Conservation (phyloP, 2,888 invertebrate species). For the Leptinotarsa tumamoca region DNA sequence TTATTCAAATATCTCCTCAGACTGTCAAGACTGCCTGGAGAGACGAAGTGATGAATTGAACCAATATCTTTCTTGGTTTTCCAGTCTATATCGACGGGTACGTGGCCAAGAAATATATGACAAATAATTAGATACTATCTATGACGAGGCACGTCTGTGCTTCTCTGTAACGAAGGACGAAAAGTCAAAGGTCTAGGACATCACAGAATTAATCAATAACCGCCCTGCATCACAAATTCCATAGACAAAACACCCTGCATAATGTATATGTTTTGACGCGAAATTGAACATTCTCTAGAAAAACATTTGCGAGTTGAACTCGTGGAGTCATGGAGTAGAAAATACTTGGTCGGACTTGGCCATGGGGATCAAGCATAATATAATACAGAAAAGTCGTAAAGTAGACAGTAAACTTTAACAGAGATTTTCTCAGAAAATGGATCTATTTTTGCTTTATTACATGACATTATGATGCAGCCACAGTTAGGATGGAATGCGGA, state of each 20-base stretch:
- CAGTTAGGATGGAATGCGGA: conserved; percentile 6
- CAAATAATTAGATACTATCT: conserved; percentile 9
- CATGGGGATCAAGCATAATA: conserved; percentile 6
- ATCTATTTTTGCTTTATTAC: conserved; percentile 18
- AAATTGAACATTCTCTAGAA: conserved; percentile 9
- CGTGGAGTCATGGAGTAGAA: conserved; percentile 20
- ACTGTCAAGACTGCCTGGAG: background rate
- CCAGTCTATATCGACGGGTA: background rate
- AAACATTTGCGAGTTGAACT: conserved; percentile 5
- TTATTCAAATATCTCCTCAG: background rate
- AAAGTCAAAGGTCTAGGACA: conserved; percentile 8
- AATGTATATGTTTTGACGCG: conserved; percentile 24
- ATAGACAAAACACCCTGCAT: conserved; percentile 30
- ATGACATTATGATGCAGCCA: conserved; percentile 28
- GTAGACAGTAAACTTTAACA: conserved; percentile 18
- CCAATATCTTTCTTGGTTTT: background rate
- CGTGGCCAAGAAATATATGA: conserved; percentile 4
- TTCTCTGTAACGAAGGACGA: background rate
- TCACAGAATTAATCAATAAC: background rate
- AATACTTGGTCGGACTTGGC: conserved; percentile 19
- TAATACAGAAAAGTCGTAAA: conserved; percentile 17
- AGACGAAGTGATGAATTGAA: background rate
- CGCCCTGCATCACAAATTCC: conserved; percentile 24
- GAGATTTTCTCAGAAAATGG: conserved; percentile 6
- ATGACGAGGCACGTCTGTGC: conserved; percentile 11